Percentiles rank a stretch among this genome's conserved stretches.
phyloP scores from a whole-genome alignment of 2,113 vertebrate species.

The Melanotaenia duboulayi region DNA sequence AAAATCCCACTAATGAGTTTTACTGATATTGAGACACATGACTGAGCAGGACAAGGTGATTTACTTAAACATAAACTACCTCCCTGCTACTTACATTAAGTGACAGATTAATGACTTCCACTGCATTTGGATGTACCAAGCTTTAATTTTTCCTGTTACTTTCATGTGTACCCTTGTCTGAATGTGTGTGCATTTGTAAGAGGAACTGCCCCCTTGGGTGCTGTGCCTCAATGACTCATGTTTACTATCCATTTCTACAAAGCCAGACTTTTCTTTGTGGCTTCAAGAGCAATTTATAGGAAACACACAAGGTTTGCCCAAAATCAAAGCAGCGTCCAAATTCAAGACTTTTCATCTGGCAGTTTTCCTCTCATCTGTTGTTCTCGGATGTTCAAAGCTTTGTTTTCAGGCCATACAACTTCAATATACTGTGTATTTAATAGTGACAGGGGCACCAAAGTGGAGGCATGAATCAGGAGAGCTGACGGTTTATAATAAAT shows the following conservation, averaged over 20 bases:
- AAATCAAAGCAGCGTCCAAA: conserved; percentile 44
- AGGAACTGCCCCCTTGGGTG: conserved; percentile 18
- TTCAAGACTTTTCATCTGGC: conserved; percentile 27
- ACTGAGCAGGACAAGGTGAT: conserved; percentile 20
- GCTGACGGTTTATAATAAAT: background rate
- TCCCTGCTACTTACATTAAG: conserved; percentile 36
- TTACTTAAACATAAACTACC: conserved; percentile 27
- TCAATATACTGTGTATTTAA: conserved; percentile 11
- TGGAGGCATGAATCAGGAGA: conserved; percentile 11
- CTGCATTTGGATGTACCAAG: background rate
- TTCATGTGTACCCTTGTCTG: conserved; percentile 6
- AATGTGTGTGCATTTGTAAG: conserved; percentile 25
- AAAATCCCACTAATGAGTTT: background rate
- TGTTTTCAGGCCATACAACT: conserved; percentile 12
- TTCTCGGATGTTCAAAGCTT: conserved; percentile 46
- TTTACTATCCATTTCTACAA: conserved; percentile 49
- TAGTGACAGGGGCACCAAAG: conserved; percentile 24
- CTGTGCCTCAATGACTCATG: conserved; percentile 30
- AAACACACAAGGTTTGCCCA: conserved; percentile 38
- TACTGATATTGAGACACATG: background rate
- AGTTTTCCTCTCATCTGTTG: conserved; percentile 26
- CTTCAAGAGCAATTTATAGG: conserved; percentile 44
- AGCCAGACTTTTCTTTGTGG: conserved; percentile 37
- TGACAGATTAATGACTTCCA: conserved; percentile 46
- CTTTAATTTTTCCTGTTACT: conserved; percentile 16